These are phyloP conservation scores for Chrysina gloriosa DNA, from an alignment of 2,888 invertebrate species.

Conservation along the genomic window DNA sequence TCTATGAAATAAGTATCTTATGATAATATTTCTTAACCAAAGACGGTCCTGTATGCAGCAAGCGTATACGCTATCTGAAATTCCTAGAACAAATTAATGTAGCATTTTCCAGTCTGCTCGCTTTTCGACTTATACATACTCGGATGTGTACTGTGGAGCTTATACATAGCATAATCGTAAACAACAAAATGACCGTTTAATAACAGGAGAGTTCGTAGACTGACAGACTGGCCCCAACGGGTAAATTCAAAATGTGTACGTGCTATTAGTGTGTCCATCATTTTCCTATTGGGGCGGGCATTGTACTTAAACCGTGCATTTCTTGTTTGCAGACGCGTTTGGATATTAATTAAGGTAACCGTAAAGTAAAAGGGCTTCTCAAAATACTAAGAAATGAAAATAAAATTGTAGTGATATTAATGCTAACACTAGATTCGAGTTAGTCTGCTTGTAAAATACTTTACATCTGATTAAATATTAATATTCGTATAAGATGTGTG, in stretches of 20 bases:
- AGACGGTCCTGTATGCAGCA: slow-evolving; percentile 7
- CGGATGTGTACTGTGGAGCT: background rate
- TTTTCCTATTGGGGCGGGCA: slow-evolving; percentile 42
- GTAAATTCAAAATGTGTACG: slow-evolving; percentile 49
- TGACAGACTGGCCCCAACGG: slow-evolving; percentile 50
- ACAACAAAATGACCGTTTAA: slow-evolving; percentile 48
- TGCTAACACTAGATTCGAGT: no score
- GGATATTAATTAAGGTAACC: background rate
- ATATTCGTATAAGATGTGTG: no score
- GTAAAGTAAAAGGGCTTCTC: background rate
- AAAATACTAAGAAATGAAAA: background rate
- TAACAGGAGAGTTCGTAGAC: slow-evolving; percentile 46
- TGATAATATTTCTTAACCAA: background rate
- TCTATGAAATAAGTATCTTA: background rate
- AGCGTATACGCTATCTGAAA: slow-evolving; percentile 6
- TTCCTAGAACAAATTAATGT: slow-evolving; percentile 44
- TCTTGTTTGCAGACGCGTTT: background rate
- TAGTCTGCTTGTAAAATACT: no score
- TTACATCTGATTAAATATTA: no score
- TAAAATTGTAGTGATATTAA: background rate
- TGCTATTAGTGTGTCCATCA: slow-evolving; percentile 54
- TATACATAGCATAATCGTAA: slow-evolving; percentile 36
- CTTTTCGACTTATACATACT: background rate
- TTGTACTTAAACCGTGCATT: slow-evolving; percentile 30
- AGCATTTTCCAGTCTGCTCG: slow-evolving; percentile 42